Percentiles rank a stretch among this genome's conserved stretches.
Evolutionary conservation across 2,113 vertebrate genomes (phyloP).

Genomic region (Chauna torquata): DNA sequence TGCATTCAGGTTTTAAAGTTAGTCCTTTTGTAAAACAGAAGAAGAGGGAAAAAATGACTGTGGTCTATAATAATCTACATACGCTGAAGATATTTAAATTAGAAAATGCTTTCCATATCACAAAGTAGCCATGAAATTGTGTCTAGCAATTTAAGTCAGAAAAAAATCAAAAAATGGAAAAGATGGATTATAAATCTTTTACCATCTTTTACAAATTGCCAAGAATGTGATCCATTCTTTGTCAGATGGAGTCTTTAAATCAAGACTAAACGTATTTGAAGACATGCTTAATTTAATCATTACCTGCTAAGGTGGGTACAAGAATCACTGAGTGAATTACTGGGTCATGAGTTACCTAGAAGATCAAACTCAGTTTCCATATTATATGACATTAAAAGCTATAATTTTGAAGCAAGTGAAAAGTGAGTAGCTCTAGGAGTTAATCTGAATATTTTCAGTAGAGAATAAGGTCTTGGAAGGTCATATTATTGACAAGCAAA

Average conservation of each 20-base stretch:
- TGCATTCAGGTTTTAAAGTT: neutral
- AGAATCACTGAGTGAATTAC: neutral
- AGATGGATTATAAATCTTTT: neutral
- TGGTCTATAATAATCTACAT: neutral
- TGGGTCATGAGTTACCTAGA: neutral
- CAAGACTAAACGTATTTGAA: neutral
- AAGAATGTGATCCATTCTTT: neutral
- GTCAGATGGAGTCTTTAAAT: neutral
- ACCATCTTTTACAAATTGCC: neutral
- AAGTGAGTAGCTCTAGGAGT: neutral
- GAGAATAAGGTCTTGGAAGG: neutral
- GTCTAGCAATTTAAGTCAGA: neutral
- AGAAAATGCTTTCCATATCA: neutral
- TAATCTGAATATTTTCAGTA: neutral
- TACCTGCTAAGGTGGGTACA: neutral
- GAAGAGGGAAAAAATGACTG: neutral
- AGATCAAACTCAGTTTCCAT: neutral
- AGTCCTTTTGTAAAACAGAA: neutral
- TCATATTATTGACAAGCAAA: neutral
- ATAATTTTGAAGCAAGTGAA: neutral
- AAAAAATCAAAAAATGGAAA: neutral
- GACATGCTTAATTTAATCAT: neutral
- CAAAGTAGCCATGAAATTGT: neutral
- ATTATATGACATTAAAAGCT: neutral
- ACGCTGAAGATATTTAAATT: neutral